Conservation (phyloP, 2,113 vertebrate genomes). For the Arvicanthis niloticus region DNA sequence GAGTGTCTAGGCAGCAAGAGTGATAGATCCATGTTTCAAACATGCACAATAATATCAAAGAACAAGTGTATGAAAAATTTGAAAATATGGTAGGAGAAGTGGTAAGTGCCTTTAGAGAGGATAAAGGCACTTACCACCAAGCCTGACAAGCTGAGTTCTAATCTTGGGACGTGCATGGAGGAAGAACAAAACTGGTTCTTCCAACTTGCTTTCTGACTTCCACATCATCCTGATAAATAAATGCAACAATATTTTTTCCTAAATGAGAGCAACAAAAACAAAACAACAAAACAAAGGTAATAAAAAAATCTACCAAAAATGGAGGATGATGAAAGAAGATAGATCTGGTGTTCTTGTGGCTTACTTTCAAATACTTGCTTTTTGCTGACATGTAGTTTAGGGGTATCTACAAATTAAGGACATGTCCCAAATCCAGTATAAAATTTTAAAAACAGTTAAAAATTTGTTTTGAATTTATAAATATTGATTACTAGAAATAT, state of each 20-base stretch:
- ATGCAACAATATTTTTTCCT: neutral
- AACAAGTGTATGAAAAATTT: neutral
- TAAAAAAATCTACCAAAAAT: neutral
- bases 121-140: neutral
- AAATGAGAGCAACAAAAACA: neutral
- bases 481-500: neutral
- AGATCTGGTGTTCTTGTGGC: neutral
- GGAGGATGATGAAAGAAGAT: neutral
- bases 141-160: neutral
- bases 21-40: neutral
- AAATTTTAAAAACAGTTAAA: neutral
- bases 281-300: neutral
- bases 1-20: neutral
- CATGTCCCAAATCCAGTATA: neutral
- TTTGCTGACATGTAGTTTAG: neutral
- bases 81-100: neutral
- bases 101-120: neutral
- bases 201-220: neutral
- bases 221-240: neutral
- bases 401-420: neutral
- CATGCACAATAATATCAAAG: neutral
- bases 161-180: neutral
- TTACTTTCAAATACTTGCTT: neutral
- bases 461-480: slow-evolving; percentile 23
- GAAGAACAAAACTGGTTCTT: neutral